Conservation (phyloP, 2,797 vertebrate species). For the Poeciliopsis paucimaculata region DNA sequence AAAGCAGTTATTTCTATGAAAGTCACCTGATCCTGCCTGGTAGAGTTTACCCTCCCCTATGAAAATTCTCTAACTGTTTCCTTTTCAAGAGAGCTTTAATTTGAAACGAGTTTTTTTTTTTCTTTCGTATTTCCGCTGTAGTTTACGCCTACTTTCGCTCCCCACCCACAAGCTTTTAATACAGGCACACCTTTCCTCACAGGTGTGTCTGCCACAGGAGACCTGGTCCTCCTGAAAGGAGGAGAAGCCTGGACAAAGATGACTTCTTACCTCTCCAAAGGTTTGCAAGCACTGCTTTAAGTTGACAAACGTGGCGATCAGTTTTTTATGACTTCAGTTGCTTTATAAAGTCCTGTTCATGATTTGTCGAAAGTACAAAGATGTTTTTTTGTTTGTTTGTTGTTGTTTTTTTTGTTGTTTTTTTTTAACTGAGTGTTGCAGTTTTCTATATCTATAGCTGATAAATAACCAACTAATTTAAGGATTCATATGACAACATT, state of each 20-base stretch:
- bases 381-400: too few species aligned
- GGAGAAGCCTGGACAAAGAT: slow-evolving; percentile 47
- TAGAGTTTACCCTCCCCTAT: too few species aligned
- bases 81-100: slow-evolving; percentile 19
- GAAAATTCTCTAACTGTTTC: not conserved
- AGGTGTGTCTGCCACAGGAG: slow-evolving; percentile 32
- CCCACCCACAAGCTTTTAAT: slow-evolving; percentile 12
- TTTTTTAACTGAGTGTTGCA: slow-evolving; percentile 22
- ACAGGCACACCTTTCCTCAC: not conserved
- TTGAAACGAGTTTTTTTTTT: slow-evolving; percentile 32
- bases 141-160: slow-evolving; percentile 3
- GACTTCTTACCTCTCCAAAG: slow-evolving; percentile 52
- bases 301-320: too few species aligned
- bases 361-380: not conserved
- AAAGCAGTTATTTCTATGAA: too few species aligned
- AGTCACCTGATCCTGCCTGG: not conserved
- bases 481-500: not conserved
- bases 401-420: not conserved
- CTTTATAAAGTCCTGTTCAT: too few species aligned
- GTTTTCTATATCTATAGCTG: not conserved
- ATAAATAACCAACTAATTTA: not conserved
- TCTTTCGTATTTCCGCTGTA: not conserved
- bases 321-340: not conserved
- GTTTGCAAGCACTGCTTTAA: slow-evolving; percentile 42
- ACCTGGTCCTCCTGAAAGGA: not conserved